phyloP scores from a whole-genome alignment of 2,888 invertebrate species.

The Eutolmus rufibarbis region DNA sequence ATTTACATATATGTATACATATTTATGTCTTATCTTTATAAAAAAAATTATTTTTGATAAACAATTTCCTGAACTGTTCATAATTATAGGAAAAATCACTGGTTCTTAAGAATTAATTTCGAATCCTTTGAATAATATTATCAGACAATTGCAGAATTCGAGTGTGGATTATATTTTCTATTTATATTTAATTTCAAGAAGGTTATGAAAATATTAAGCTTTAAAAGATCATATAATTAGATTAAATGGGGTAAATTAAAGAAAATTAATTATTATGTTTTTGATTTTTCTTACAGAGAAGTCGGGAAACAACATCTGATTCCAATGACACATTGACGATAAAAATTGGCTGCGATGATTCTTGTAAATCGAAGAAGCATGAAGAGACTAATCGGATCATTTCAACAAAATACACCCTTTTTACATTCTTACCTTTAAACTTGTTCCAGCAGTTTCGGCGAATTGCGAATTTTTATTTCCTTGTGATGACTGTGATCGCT shows the following conservation, averaged over 20 bases:
- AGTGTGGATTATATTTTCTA: too few species aligned
- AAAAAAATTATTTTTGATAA: too few species aligned
- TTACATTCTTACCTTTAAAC: constrained; percentile 83
- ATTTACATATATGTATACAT: too few species aligned
- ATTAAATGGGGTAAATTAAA: neutral
- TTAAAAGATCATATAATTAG: neutral
- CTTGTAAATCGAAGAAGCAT: constrained; percentile 48
- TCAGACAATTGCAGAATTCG: too few species aligned
- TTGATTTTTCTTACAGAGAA: constrained; percentile 63
- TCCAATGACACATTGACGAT: constrained; percentile 69
- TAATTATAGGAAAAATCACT: too few species aligned
- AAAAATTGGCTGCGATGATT: constrained; percentile 68
- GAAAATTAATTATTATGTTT: neutral
- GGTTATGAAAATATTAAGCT: too few species aligned
- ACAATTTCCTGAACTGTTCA: too few species aligned
- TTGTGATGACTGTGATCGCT: constrained; percentile 75
- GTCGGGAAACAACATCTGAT: constrained; percentile 65
- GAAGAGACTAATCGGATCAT: constrained; percentile 63
- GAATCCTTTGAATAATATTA: too few species aligned
- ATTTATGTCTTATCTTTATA: too few species aligned
- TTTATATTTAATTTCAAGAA: too few species aligned
- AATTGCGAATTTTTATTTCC: constrained; percentile 85
- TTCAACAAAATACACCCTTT: constrained; percentile 77
- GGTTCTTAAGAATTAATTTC: too few species aligned
- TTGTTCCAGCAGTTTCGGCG: constrained; percentile 83